Percentiles rank a stretch among this genome's conserved stretches.
phyloP scores from a whole-genome alignment of 1,140 invertebrate genomes.

The Cherax quadricarinatus region DNA sequence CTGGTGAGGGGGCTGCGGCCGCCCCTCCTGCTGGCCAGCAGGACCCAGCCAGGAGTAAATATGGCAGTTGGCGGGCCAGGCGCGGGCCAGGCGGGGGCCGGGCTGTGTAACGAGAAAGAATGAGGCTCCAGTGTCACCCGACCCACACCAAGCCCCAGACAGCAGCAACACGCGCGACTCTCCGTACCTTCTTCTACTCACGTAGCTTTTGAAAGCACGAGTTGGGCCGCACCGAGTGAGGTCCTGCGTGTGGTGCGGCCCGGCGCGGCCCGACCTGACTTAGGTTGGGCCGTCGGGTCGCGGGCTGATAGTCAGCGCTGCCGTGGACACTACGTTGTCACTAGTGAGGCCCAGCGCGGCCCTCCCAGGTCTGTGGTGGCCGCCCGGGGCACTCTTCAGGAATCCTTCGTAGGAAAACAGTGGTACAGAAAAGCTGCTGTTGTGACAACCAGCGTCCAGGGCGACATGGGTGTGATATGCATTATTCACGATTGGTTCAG shows the following conservation, averaged over 20 bases:
- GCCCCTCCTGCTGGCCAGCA: slow-evolving; percentile 52
- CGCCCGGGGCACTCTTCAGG: slow-evolving; percentile 8
- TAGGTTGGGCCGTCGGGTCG: slow-evolving; percentile 43
- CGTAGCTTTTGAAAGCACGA: slow-evolving; percentile 59
- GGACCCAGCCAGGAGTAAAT: slow-evolving; percentile 43
- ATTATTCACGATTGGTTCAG: slow-evolving; percentile 65
- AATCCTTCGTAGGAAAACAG: slow-evolving; percentile 26
- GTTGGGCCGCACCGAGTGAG: slow-evolving; percentile 36
- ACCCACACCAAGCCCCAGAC: slow-evolving; percentile 50
- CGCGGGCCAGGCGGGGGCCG: slow-evolving; percentile 37
- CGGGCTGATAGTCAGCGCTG: slow-evolving; percentile 69
- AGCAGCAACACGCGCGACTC: slow-evolving; percentile 55
- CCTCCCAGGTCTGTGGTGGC: slow-evolving; percentile 24
- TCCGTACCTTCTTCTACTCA: slow-evolving; percentile 46
- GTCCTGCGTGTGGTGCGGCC: slow-evolving; percentile 58
- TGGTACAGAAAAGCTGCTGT: slow-evolving; percentile 44
- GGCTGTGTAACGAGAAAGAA: not conserved
- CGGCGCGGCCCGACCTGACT: slow-evolving; percentile 41
- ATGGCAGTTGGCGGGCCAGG: slow-evolving; percentile 44
- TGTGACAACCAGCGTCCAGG: slow-evolving; percentile 67
- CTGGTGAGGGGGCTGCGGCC: slow-evolving; percentile 21
- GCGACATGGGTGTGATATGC: slow-evolving; percentile 70
- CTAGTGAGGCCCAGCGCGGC: slow-evolving; percentile 30
- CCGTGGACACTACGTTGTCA: slow-evolving; percentile 65
- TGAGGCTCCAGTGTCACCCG: slow-evolving; percentile 13